phyloP scores from a whole-genome alignment of 1,140 invertebrate species.

The Rhyzopertha dominica region DNA sequence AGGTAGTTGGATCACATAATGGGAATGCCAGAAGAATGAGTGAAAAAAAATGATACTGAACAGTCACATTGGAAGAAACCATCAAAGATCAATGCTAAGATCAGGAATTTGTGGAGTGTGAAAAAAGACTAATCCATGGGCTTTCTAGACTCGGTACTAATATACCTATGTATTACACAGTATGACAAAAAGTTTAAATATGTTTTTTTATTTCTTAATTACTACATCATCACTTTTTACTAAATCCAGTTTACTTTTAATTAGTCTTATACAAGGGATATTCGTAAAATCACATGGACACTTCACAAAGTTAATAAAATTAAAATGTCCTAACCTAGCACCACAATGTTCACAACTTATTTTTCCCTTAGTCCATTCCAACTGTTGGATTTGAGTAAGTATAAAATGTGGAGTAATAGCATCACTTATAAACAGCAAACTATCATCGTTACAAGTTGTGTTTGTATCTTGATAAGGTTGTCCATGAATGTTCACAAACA shows the following conservation, averaged over 20 bases:
- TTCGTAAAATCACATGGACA: conserved; percentile 51
- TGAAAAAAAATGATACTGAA: too few relatives aligned
- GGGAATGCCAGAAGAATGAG: too few relatives aligned
- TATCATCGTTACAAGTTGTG: conserved; percentile 11
- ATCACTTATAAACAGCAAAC: conserved; percentile 45
- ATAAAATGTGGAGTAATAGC: conserved; percentile 48
- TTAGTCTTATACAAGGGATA: conserved; percentile 51
- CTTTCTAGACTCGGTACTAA: too few relatives aligned
- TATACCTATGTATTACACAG: too few relatives aligned
- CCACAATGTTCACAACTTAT: conserved; percentile 56
- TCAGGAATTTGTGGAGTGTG: too few relatives aligned
- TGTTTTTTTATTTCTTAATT: conserved; percentile 3
- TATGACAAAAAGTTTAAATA: too few relatives aligned
- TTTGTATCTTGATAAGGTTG: conserved; percentile 5
- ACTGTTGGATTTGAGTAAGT: conserved; percentile 42
- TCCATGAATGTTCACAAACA: conserved; percentile 15
- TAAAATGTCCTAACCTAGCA: conserved; percentile 56
- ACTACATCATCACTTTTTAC: neutral
- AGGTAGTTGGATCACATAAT: too few relatives aligned
- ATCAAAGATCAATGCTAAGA: too few relatives aligned
- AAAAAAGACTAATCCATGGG: too few relatives aligned
- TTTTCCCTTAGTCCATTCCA: conserved; percentile 58
- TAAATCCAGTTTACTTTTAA: conserved; percentile 54
- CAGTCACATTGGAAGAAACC: too few relatives aligned
- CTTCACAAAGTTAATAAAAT: conserved; percentile 56